Evolutionary conservation across 2,888 invertebrate genomes (phyloP).

Genomic region (Ecdyonurus torrentis): DNA sequence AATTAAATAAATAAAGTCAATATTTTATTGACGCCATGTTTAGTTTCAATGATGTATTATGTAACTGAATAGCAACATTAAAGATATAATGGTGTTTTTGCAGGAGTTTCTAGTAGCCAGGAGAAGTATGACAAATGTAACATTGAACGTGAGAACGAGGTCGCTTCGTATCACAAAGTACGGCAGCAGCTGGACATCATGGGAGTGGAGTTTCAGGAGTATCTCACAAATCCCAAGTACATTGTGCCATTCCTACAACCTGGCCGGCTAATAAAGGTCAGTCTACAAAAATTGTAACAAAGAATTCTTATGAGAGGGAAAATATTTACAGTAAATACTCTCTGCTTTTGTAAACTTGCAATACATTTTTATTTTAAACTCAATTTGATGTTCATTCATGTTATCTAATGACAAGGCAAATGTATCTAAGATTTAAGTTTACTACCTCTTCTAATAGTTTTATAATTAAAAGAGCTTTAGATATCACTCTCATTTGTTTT

Average conservation of each 20-base stretch:
- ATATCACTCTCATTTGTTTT: too few relatives aligned
- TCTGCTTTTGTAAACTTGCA: too few relatives aligned
- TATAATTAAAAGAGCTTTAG: too few relatives aligned
- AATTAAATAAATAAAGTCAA: too few relatives aligned
- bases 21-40: constrained; percentile 3
- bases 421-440: constrained; percentile 4
- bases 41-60: constrained; percentile 13
- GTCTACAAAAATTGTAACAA: background rate
- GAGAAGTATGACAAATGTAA: constrained; percentile 42
- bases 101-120: constrained; percentile 49
- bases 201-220: constrained; percentile 55
- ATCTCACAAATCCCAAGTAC: constrained; percentile 71
- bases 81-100: too few relatives aligned
- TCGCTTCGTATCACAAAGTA: constrained; percentile 73
- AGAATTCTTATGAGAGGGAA: background rate
- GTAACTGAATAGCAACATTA: too few relatives aligned
- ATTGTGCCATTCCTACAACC: constrained; percentile 88
- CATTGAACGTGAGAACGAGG: constrained; percentile 53
- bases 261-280: constrained; percentile 78
- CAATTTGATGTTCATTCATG: too few relatives aligned
- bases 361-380: too few relatives aligned
- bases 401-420: background rate
- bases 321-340: background rate
- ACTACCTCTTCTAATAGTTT: too few relatives aligned
- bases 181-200: constrained; percentile 62